A percentile compares a stretch with the other conserved stretches of the same genome.
These are phyloP conservation scores for Thecophora atra DNA, from an alignment of 2,888 invertebrate species.

Conservation along the genomic window DNA sequence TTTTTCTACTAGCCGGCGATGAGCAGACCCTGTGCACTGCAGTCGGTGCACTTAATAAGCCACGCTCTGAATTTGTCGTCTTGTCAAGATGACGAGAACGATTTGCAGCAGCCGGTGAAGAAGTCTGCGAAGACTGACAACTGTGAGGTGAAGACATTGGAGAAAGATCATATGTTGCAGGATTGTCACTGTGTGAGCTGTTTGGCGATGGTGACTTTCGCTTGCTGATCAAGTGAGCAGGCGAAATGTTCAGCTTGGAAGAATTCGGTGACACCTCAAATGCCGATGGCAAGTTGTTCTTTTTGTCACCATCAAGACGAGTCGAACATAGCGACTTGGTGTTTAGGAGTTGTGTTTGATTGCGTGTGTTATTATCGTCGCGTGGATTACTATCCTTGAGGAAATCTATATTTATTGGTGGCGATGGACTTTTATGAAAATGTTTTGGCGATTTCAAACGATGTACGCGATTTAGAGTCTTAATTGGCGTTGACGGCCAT, in stretches of 20 bases:
- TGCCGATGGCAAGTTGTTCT: slow-evolving; percentile 46
- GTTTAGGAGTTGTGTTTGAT: not conserved
- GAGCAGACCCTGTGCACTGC: slow-evolving; percentile 47
- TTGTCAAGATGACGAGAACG: slow-evolving; percentile 57
- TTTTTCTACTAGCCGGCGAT: slow-evolving; percentile 55
- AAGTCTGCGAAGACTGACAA: slow-evolving; percentile 30
- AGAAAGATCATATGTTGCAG: slow-evolving; percentile 42
- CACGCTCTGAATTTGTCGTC: slow-evolving; percentile 56
- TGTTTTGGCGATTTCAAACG: slow-evolving; percentile 53
- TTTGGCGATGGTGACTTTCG: slow-evolving; percentile 1
- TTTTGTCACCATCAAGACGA: slow-evolving; percentile 52
- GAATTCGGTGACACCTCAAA: slow-evolving; percentile 54
- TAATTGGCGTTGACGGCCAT: slow-evolving; percentile 56
- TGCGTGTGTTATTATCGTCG: not conserved
- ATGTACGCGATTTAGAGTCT: slow-evolving; percentile 51
- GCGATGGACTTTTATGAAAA: slow-evolving; percentile 7
- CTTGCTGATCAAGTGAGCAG: not conserved
- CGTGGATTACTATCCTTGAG: not conserved
- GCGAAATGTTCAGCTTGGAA: slow-evolving; percentile 37
- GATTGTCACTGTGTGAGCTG: slow-evolving; percentile 31
- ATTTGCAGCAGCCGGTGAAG: slow-evolving; percentile 34
- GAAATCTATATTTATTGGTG: slow-evolving; percentile 3
- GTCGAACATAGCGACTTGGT: slow-evolving; percentile 55
- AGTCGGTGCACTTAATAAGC: slow-evolving; percentile 40
- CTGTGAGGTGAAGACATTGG: slow-evolving; percentile 57